Base-by-base conservation (phyloP, 2,888 invertebrate species). In the Phania funesta region DNA sequence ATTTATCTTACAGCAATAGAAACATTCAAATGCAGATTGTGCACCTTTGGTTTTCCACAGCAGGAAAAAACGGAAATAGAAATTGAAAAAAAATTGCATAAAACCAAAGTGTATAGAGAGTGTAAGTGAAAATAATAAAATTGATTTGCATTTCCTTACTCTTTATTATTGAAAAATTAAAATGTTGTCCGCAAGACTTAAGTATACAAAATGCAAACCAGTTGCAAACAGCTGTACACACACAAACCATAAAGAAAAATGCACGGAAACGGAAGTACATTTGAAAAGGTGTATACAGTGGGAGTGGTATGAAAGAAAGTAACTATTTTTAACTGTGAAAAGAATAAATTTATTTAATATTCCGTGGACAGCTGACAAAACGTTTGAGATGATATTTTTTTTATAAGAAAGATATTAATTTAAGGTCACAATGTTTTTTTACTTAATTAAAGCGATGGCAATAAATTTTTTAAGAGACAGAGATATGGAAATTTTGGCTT, bases 11-110 rank as follows among this genome's bases (percentile, higher is more conserved):
- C 41, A 44, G 60, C 75, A 73, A 35, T 44, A 58, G 67, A 35
- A 73, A 81, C 79, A 84, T 79, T 84, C 75, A 84, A 84, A 84
- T 81, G 79, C 84, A 84, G 79, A 81, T 81, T 81, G 60, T 75
- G 60, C 78, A 78, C 82, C 82, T 78, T 82, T 70, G 74, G 58
- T 78, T 68, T 62, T 41, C 38, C 52, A 46, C 38, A 48, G 46
- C 16, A 62, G 52, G 16, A 20, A 48, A 67, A 46, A 52, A 46
- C 67, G 62, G 65, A 65, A 67, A 80, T 67, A 29, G 67, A 74
- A 62, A 48, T 56, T 68, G 26, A 7, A 26, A 48, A 44, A 56
- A 29, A 60, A 32, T 26, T 48, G 20, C 38, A 26, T 38, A 24
- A n/a, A 52, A 18, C 16, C 29, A 32, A 52, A 56, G 48, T 50